Conservation (phyloP, 2,113 vertebrate genomes). For the Chlorocebus sabaeus region DNA sequence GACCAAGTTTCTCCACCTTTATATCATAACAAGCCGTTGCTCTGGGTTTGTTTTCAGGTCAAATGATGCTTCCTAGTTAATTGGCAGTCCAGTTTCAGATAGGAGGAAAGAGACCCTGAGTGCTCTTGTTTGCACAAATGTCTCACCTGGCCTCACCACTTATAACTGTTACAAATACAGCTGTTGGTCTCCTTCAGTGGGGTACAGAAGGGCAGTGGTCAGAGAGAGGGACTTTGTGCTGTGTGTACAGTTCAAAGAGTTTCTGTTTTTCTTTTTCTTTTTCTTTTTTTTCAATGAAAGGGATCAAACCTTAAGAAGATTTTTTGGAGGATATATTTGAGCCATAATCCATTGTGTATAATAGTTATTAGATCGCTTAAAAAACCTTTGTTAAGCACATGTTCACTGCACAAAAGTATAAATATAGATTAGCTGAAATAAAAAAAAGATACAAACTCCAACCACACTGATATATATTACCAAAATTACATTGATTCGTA, state of each 20-base stretch:
- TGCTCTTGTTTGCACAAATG: not conserved
- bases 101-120: not conserved
- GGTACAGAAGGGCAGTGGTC: not conserved
- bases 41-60: not conserved
- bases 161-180: not conserved
- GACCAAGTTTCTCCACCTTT: not conserved
- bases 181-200: not conserved
- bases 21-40: not conserved
- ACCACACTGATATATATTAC: not conserved
- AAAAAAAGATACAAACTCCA: not conserved
- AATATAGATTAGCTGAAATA: not conserved
- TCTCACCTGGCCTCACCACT: not conserved
- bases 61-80: not conserved
- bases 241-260: not conserved
- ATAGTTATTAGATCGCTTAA: slow-evolving; percentile 24
- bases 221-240: not conserved
- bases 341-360: not conserved
- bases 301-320: not conserved
- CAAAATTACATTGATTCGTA: not conserved
- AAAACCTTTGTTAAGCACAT: not conserved
- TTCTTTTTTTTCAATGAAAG: not conserved
- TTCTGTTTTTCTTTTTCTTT: not conserved
- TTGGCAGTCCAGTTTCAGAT: not conserved
- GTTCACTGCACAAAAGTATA: not conserved
- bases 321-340: not conserved